Evolutionary conservation across 1,140 invertebrate genomes (phyloP).

Genomic region (Globodera rostochiensis): DNA sequence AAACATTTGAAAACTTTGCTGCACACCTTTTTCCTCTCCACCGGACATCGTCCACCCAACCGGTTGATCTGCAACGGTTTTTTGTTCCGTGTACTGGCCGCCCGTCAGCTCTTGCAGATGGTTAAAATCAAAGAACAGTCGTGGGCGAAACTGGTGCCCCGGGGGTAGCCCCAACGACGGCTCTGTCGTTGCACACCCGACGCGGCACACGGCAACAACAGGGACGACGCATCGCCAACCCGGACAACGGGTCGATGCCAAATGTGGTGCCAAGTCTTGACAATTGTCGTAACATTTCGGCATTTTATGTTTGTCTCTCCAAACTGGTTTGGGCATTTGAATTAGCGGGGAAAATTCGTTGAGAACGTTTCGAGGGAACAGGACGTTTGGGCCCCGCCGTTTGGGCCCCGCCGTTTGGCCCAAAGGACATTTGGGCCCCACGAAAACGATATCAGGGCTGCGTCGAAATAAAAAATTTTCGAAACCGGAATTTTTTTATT

Average conservation of each 20-base stretch:
- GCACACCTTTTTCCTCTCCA: constrained; percentile 68
- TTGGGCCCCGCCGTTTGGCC: too few species aligned
- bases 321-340: too few species aligned
- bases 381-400: too few species aligned
- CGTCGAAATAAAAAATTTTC: too few species aligned
- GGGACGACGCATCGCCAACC: too few species aligned
- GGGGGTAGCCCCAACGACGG: constrained; percentile 40
- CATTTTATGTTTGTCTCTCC: too few species aligned
- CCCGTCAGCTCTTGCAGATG: constrained; percentile 55
- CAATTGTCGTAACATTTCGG: constrained; percentile 2
- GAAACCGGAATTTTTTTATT: too few species aligned
- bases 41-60: constrained; percentile 83
- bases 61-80: constrained; percentile 80
- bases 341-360: too few species aligned
- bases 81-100: constrained; percentile 80
- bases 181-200: not conserved
- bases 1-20: too few species aligned
- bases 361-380: too few species aligned
- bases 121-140: constrained; percentile 53
- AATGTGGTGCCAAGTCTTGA: not conserved
- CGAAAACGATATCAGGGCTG: too few species aligned
- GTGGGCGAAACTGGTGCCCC: constrained; percentile 58
- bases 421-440: too few species aligned
- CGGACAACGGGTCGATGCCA: not conserved
- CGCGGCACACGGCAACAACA: not conserved